Base-by-base conservation (phyloP, 2,113 vertebrate genomes). In the Peromyscus leucopus region DNA sequence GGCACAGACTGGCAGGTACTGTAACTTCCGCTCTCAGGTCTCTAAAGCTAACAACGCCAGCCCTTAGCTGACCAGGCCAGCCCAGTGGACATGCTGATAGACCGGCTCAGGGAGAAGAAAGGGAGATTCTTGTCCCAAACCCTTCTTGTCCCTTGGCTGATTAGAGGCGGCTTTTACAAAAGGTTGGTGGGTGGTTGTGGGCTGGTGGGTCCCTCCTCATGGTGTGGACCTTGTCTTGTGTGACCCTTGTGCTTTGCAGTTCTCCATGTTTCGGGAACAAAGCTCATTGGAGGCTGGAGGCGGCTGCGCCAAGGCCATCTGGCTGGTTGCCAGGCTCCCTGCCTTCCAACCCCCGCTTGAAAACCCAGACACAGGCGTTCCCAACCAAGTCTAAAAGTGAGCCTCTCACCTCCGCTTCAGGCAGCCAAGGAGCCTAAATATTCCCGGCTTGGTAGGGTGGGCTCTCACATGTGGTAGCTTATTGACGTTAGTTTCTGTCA, bases 31-130 rank as follows among this genome's bases (percentile, higher is more conserved):
- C 0, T 17, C 42, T 46, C 63, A 36, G 31, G 9, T 55, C 48
- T 88, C 5, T 8, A n/a, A 39, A 24, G 48, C 48, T 48, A 72
- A 72, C 31, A 72, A 72, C 31, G 55, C 65, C 10, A 55, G 85
- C 19, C 1, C 0, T n/a, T 26, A 4, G 11, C 17, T 0, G 1
- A 55, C 28, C 76, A 55, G 39, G 39, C 21, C 71, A 39, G 36
- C 1, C 36, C 48, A n/a, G 42, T 28, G 21, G 12, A 51, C 17
- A 51, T 10, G 65, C 48, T 55, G 86, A 26, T 3, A 1, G 31
- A n/a, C 15, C 1, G 11, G 8, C 31, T 72, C 39, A 26, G 13
- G 33, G 21, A 42, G 26, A 51, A 63, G 24, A 59, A 19, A 48
- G 15, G n/a, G 16, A 69, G 46, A 13, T 65, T 21, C 46, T 80